These are phyloP conservation scores for Boulengeromyrus knoepffleri DNA, from an alignment of 2,113 vertebrate species.

Conservation along the genomic window DNA sequence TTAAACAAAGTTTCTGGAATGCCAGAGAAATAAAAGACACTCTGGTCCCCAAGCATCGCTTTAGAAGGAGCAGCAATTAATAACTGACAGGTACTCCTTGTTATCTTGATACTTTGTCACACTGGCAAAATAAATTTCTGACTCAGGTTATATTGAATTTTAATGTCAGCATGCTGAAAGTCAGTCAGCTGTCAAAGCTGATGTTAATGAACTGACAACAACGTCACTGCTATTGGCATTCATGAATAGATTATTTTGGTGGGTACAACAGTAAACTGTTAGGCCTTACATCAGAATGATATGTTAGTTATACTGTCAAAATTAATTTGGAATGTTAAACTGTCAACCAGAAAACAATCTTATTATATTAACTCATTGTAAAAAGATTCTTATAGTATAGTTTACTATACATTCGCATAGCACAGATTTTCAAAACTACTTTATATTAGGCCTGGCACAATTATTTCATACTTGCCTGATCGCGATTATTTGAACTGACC, in stretches of 20 bases:
- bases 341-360: background rate
- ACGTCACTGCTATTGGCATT: conserved; percentile 13
- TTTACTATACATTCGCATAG: background rate
- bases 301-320: background rate
- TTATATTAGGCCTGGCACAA: background rate
- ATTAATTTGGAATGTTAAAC: background rate
- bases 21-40: background rate
- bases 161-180: conserved; percentile 45
- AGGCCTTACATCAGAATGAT: background rate
- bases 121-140: conserved; percentile 50
- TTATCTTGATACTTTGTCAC: conserved; percentile 52
- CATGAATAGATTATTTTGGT: background rate
- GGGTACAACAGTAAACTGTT: background rate
- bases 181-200: conserved; percentile 45
- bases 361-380: background rate
- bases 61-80: conserved; percentile 62
- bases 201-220: conserved; percentile 38
- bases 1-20: background rate
- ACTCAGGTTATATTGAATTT: conserved; percentile 63
- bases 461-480: too few relatives aligned
- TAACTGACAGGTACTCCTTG: conserved; percentile 57
- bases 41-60: conserved; percentile 26
- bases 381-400: background rate
- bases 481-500: too few relatives aligned
- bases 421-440: background rate